phyloP scores from a whole-genome alignment of 2,888 invertebrate genomes.

The Pollenia labialis region DNA sequence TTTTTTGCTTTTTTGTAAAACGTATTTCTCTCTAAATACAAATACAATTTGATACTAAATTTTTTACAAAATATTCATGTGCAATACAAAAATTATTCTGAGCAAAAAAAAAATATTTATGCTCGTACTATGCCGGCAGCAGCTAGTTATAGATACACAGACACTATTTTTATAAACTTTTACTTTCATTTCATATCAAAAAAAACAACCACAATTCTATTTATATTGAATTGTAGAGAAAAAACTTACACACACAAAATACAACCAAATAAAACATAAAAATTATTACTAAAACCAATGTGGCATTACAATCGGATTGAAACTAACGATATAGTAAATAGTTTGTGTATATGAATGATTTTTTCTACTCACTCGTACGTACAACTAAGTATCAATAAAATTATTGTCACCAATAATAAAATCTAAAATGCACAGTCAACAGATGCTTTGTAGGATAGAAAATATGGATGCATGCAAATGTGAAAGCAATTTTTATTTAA shows the following conservation, averaged over 20 bases:
- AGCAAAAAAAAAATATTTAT: constrained; percentile 7
- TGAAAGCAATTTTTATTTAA: too few species aligned
- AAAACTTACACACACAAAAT: neutral
- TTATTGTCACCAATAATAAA: constrained; percentile 64
- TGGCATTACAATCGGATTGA: constrained; percentile 26
- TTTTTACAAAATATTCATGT: constrained; percentile 22
- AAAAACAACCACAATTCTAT: constrained; percentile 51
- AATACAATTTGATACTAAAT: constrained; percentile 40
- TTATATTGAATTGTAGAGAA: constrained; percentile 6
- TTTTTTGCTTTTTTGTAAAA: neutral
- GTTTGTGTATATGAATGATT: constrained; percentile 5
- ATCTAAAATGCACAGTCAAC: constrained; percentile 36
- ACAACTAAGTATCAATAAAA: constrained; percentile 59
- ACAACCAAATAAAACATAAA: constrained; percentile 17
- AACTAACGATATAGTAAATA: neutral
- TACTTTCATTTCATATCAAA: constrained; percentile 64
- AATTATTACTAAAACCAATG: constrained; percentile 45
- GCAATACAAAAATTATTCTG: neutral
- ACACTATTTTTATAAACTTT: constrained; percentile 46
- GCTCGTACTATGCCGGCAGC: constrained; percentile 15
- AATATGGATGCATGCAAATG: too few species aligned
- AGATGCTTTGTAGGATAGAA: neutral
- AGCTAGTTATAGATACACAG: neutral
- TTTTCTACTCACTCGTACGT: constrained; percentile 8
- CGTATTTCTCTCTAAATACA: neutral